Base-by-base conservation (phyloP, 2,888 invertebrate genomes). In the Apantesis nais region DNA sequence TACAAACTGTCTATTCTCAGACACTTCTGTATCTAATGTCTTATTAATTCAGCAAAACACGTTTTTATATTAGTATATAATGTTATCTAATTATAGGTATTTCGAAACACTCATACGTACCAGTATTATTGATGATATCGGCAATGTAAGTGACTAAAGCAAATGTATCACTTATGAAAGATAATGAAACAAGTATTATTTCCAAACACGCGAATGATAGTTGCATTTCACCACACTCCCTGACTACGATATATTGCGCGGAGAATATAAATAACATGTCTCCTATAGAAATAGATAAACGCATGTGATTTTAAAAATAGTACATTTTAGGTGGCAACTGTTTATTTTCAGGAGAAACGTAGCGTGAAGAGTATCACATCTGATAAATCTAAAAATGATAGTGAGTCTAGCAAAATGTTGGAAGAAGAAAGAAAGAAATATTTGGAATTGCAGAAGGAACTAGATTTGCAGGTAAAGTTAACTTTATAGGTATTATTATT, bases 381-480 rank as follows among this genome's bases (percentile, higher is more conserved):
- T 25, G 95, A 95, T 80, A 95, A 91, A 77, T 89, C 90, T 73
- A 95, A 92, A 86, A 88, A 87, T 82, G 95, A 95, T 71, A 93
- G 96, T 58, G 97, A 97, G 84, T 90, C 96, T 22, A 96, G 96
- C 73, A 97, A 97, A 85, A 95, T 97, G 75, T 89, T 98, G 75
- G 97, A 97, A 74, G 97, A 97, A 78, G 98, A 98, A 87, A 96
- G 96, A 83, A 97, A 96, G 89, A 96, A 96, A 80, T 96, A 96
- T 83, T 92, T 96, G 62, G 98, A 98, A 87, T 91, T 98, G 67
- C 98, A 99, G 88, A 98, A 97, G 87, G 99, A 99, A 90, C 92
- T 99, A 68, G 97, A 98, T 89, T 95, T 98, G 83, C 98, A 98
- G 96, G 97, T 97, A 90, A 73, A 41, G 9, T 29, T 14, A 19